phyloP scores from a whole-genome alignment of 2,113 vertebrate genomes.

The Oncorhynchus nerka region DNA sequence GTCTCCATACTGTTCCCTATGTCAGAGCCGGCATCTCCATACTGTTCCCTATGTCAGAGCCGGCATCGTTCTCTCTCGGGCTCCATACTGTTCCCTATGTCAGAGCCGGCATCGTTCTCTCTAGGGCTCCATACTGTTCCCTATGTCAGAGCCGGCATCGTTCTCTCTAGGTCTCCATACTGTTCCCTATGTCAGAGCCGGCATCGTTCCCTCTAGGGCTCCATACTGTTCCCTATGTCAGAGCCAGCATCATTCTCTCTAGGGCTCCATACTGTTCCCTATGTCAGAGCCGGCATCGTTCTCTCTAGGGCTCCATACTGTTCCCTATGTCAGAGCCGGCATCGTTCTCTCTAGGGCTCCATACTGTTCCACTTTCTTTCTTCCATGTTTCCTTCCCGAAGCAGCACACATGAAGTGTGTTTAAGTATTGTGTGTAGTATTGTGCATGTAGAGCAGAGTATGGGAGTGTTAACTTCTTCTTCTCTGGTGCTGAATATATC shows the following conservation, averaged over 20 bases:
- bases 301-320: not conserved
- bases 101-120: too few species aligned
- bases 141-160: too few species aligned
- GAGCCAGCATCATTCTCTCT: not conserved
- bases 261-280: too few species aligned
- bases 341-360: not conserved
- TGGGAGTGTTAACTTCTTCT: too few species aligned
- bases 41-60: too few species aligned
- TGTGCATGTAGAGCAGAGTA: not conserved
- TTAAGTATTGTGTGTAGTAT: not conserved
- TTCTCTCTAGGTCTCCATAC: too few species aligned
- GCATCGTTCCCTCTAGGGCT: conserved; percentile 1
- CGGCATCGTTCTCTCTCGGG: too few species aligned
- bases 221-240: not conserved
- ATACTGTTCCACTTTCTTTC: not conserved
- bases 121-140: too few species aligned
- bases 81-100: too few species aligned
- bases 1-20: too few species aligned
- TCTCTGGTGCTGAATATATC: not conserved
- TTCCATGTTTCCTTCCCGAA: not conserved
- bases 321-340: not conserved
- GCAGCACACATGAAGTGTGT: not conserved
- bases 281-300: not conserved
- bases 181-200: too few species aligned
- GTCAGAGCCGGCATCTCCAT: too few species aligned